phyloP scores from a whole-genome alignment of 2,888 invertebrate genomes.

The Chloromyia formosa region DNA sequence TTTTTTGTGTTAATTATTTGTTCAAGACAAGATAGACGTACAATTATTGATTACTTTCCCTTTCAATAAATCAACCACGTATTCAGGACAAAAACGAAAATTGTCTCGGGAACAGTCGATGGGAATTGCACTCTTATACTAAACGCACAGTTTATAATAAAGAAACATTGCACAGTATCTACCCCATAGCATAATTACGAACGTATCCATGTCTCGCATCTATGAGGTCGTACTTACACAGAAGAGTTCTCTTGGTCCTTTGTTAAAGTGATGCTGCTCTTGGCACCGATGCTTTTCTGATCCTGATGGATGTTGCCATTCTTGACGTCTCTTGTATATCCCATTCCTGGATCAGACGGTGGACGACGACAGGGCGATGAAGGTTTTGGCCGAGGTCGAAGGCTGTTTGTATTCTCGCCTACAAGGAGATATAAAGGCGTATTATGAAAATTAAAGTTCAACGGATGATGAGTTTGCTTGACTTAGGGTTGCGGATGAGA shows the following conservation, averaged over 20 bases:
- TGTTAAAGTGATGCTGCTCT: slow-evolving; percentile 37
- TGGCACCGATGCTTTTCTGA: slow-evolving; percentile 24
- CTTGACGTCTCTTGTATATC: slow-evolving; percentile 7
- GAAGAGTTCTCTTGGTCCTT: slow-evolving; percentile 39
- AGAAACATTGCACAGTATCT: not conserved
- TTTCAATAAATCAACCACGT: too few relatives aligned
- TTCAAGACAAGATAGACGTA: too few relatives aligned
- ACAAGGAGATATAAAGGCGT: slow-evolving; percentile 16
- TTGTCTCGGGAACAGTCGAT: too few relatives aligned
- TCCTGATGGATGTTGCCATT: slow-evolving; percentile 12
- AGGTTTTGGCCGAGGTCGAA: slow-evolving; percentile 28
- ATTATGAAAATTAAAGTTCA: not conserved
- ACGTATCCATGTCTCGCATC: not conserved
- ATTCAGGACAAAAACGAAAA: too few relatives aligned
- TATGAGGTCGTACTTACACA: slow-evolving; percentile 48
- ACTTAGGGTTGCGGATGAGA: not conserved
- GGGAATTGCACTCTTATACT: not conserved
- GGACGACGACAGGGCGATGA: slow-evolving; percentile 18
- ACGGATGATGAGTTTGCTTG: not conserved
- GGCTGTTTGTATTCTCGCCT: slow-evolving; percentile 29
- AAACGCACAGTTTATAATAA: not conserved
- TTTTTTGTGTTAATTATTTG: too few relatives aligned
- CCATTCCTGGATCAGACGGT: slow-evolving; percentile 40
- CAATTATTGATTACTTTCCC: too few relatives aligned
- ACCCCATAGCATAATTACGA: not conserved